Percentiles rank a stretch among this genome's conserved stretches.
Conservation (phyloP, 2,888 invertebrate species). For the Ariolimax columbianus region DNA sequence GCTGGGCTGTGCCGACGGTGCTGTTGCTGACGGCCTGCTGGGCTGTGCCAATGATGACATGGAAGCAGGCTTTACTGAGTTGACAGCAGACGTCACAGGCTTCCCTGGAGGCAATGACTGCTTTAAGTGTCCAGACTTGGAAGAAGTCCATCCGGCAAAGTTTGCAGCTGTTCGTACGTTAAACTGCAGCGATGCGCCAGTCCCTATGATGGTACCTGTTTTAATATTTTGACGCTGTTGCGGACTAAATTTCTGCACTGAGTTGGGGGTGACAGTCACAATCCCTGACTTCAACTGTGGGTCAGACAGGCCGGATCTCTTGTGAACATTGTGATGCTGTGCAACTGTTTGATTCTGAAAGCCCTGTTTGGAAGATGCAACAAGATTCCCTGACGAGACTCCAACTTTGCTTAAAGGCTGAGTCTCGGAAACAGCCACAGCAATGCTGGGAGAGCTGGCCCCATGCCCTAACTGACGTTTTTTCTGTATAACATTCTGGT, state of each 20-base stretch:
- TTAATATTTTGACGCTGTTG: not conserved
- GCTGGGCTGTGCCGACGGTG: not conserved
- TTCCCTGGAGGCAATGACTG: not conserved
- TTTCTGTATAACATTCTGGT: slow-evolving; percentile 4
- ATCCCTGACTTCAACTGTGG: slow-evolving; percentile 13
- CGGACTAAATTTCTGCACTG: not conserved
- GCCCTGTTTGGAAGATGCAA: not conserved
- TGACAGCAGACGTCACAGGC: not conserved
- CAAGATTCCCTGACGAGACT: not conserved
- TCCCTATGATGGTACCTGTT: not conserved
- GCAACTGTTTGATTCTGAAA: not conserved
- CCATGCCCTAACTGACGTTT: not conserved
- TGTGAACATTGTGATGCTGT: not conserved
- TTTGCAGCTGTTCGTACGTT: not conserved
- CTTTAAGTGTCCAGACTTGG: not conserved
- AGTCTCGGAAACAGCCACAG: not conserved
- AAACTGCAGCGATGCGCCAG: not conserved
- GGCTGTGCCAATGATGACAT: not conserved
- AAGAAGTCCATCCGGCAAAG: slow-evolving; percentile 17
- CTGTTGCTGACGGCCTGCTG: not conserved
- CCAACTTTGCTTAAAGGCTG: not conserved
- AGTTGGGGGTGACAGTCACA: not conserved
- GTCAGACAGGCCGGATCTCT: not conserved
- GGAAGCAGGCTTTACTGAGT: not conserved
- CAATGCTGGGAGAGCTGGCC: not conserved